A percentile compares a stretch with the other conserved stretches of the same genome.
Evolutionary conservation across 35 echinoderm and acorn worm genomes (phyloP).

Genomic region (Apostichopus californicus): DNA sequence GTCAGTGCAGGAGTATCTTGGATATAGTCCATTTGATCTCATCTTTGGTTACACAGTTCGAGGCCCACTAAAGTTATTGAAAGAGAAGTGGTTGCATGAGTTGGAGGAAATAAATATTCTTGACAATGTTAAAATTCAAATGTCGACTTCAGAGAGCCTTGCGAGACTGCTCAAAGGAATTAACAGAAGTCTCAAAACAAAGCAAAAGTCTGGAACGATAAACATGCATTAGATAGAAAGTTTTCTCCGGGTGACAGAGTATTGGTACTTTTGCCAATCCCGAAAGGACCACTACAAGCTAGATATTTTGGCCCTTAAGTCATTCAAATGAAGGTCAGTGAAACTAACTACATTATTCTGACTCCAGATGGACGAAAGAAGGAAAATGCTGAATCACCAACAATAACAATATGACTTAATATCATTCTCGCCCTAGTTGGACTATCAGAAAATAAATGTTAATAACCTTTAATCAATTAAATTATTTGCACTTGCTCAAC

Average conservation of each 20-base stretch:
- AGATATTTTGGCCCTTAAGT: slow-evolving; percentile 42
- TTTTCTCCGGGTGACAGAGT: slow-evolving; percentile 30
- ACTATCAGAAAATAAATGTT: no score
- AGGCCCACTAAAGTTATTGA: background rate
- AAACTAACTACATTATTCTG: slow-evolving; percentile 28
- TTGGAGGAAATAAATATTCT: slow-evolving; percentile 6
- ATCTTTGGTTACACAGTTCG: slow-evolving; percentile 32
- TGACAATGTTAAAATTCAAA: slow-evolving; percentile 43
- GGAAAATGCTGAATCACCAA: background rate
- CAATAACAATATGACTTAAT: no score
- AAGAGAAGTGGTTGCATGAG: background rate
- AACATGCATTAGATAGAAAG: background rate
- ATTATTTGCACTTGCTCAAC: no score
- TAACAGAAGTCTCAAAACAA: background rate
- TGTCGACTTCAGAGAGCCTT: background rate
- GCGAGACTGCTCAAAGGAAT: slow-evolving; percentile 37
- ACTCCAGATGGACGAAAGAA: slow-evolving; percentile 3
- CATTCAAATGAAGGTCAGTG: slow-evolving; percentile 29
- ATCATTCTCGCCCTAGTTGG: no score
- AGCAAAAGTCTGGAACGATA: slow-evolving; percentile 10
- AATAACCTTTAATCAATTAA: no score
- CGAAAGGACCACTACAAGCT: slow-evolving; percentile 25
- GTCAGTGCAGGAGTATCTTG: slow-evolving; percentile 60
- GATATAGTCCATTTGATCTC: slow-evolving; percentile 73
- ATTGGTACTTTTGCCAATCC: slow-evolving; percentile 28